Base-by-base conservation (phyloP, 2,797 vertebrate genomes). In the Gobionotothen gibberifrons region DNA sequence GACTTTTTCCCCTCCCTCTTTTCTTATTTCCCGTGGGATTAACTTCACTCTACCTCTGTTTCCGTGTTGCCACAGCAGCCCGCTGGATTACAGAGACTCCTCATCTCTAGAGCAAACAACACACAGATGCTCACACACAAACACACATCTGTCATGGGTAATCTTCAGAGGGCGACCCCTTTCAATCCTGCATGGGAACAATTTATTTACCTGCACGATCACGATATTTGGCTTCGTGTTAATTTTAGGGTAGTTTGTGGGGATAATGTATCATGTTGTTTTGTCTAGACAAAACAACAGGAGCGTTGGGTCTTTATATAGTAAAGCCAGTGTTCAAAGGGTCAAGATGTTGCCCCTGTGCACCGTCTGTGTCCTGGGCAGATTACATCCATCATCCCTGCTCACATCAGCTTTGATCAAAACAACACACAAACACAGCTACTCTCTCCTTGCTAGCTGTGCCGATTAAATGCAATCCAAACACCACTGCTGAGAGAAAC, bases 61-160 rank as follows among this genome's bases (percentile, higher is more conserved):
- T 90, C 53, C 85, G 87, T 92, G 89, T 90, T 84, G 76, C 86
- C 86, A 79, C 74, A 84, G 85, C 85, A 36, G 73, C 29, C 9
- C 67, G 78, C 66, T 89, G 85, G 90, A 90, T 93, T 92, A 92
- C n/a, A 58, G 66, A 69, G 80, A 78, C 72, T 82, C 61, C 74
- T 90, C 79, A 91, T 90, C 85, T 76, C 69, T 54, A 82, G 74
- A 66, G 86, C 84, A 90, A 91, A 92, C 32, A 36, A 8, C 32
- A 9, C 74, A 83, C 86, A 87, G 79, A 90, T 86, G 80, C 85
- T 72, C 76, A n/a, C 52, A 49, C 86, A 69, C 76, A 87, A 81
- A 85, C 83, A 88, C 81, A 77, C 73, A 85, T 85, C 76, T 74
- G 79, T 87, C 84, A 85, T 64, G 81, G 82, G 72, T 78, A 87